These are phyloP conservation scores for Pyrocoelia pectoralis DNA, from an alignment of 2,888 invertebrate genomes.

Conservation along the genomic window DNA sequence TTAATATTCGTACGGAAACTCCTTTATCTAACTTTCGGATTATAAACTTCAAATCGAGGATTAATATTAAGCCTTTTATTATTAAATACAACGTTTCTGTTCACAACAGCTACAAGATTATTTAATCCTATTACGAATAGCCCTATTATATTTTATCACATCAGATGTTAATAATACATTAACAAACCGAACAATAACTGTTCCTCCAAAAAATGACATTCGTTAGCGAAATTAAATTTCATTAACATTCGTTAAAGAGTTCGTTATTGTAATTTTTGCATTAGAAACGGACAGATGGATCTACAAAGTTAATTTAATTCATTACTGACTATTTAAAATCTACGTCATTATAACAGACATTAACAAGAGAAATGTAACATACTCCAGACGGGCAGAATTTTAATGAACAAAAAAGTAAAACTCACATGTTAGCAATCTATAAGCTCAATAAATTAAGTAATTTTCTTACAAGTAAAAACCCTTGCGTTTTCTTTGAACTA, in stretches of 20 bases:
- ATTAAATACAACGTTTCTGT: conserved; percentile 4
- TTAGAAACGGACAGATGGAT: not conserved
- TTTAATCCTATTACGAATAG: not conserved
- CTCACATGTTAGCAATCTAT: not conserved
- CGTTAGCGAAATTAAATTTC: not conserved
- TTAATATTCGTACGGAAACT: not conserved
- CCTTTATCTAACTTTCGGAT: conserved; percentile 6
- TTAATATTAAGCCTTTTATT: not conserved
- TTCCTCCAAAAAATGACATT: not conserved
- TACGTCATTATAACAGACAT: conserved; percentile 2
- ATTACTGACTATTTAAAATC: conserved; percentile 4
- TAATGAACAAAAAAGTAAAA: conserved; percentile 8
- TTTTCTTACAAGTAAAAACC: not conserved
- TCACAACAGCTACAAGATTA: not conserved
- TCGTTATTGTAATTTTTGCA: not conserved
- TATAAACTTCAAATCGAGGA: conserved; percentile 11
- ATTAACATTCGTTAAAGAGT: not conserved
- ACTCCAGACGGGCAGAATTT: not conserved
- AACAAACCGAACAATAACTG: not conserved
- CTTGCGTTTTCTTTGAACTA: not conserved
- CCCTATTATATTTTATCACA: not conserved
- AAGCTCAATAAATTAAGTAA: not conserved
- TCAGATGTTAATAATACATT: not conserved
- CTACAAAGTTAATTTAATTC: conserved; percentile 4
- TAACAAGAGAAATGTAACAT: conserved; percentile 5